Evolutionary conservation across 1,140 invertebrate genomes (phyloP).

Genomic region (Tetraneura akinire): DNA sequence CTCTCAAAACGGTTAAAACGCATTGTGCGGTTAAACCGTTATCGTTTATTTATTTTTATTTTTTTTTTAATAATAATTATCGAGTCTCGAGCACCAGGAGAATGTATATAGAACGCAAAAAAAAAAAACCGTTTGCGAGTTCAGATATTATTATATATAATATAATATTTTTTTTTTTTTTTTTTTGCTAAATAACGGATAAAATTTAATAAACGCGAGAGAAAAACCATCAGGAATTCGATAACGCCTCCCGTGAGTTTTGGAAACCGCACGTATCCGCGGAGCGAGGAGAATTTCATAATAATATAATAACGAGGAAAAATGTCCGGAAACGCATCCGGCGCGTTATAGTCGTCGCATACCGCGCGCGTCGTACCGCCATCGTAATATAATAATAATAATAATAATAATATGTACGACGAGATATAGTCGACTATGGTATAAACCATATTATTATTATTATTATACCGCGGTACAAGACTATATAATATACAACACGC

Average conservation of each 20-base stretch:
- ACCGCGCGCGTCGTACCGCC: neutral
- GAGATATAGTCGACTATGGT: neutral
- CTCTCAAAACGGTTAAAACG: no score
- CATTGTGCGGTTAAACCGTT: no score
- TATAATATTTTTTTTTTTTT: no score
- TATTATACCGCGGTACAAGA: neutral
- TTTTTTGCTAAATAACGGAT: no score
- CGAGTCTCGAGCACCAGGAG: no score
- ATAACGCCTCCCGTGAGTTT: neutral
- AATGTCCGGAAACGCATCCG: conserved; percentile 33
- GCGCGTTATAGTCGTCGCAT: conserved; percentile 9
- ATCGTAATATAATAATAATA: neutral
- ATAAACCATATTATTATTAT: neutral
- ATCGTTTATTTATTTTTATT: no score
- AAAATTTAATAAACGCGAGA: conserved; percentile 21
- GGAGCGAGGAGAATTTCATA: neutral
- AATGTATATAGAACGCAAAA: no score
- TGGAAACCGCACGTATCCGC: neutral
- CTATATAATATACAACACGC: neutral
- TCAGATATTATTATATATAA: no score
- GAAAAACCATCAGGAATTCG: neutral
- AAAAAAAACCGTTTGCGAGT: no score
- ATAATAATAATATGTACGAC: neutral
- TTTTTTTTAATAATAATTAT: no score
- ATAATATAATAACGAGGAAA: conserved; percentile 15